Evolutionary conservation across 2,888 invertebrate genomes (phyloP).

Genomic region (Lasioglossum malachurum): DNA sequence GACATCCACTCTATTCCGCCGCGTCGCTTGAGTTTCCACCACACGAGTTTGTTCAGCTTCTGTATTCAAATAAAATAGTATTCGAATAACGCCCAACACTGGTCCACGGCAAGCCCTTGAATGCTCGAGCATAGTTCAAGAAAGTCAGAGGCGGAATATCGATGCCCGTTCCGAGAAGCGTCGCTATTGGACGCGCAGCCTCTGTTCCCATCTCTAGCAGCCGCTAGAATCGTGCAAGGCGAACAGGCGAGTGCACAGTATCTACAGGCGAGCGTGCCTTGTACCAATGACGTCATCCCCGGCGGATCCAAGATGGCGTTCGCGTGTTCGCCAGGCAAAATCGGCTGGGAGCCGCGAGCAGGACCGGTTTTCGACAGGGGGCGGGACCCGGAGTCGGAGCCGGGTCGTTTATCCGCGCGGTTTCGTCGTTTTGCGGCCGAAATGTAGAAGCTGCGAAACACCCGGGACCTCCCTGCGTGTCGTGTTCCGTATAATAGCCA

Average conservation of each 20-base stretch:
- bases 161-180: conserved; percentile 1
- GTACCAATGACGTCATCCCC: conserved; percentile 79
- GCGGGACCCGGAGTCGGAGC: conserved; percentile 63
- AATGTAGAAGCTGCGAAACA: conserved; percentile 61
- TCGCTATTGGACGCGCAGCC: conserved; percentile 21
- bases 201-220: conserved; percentile 43
- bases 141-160: conserved; percentile 18
- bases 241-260: background rate
- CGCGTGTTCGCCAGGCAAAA: conserved; percentile 71
- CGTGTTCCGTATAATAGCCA: conserved; percentile 40
- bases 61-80: background rate
- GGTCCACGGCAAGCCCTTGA: background rate
- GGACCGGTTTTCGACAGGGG: conserved; percentile 73
- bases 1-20: background rate
- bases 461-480: conserved; percentile 42
- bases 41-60: background rate
- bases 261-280: conserved; percentile 66
- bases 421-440: conserved; percentile 64
- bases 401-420: conserved; percentile 64
- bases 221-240: conserved; percentile 66
- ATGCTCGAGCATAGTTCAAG: background rate
- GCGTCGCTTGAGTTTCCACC: background rate
- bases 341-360: conserved; percentile 62
- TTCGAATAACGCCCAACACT: background rate
- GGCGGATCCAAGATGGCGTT: conserved; percentile 73